phyloP scores from a whole-genome alignment of 2,113 vertebrate genomes.

The Phoxinus phoxinus region DNA sequence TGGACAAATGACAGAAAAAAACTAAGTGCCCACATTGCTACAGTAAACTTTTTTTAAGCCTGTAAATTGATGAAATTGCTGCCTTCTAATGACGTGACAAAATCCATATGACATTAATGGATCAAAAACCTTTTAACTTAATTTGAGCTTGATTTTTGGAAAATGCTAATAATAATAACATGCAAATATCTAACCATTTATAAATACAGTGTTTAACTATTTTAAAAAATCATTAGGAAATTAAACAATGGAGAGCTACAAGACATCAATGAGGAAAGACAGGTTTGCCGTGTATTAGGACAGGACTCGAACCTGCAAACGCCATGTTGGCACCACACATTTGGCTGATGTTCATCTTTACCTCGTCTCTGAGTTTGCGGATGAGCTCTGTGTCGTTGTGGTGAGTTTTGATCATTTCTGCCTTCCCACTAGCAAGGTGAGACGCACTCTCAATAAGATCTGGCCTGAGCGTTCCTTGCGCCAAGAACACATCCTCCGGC shows the following conservation, averaged over 20 bases:
- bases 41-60: no score
- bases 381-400: conserved; percentile 99
- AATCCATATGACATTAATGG: no score
- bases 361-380: conserved; percentile 95
- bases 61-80: no score
- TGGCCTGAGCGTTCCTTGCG: conserved; percentile 94
- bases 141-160: no score
- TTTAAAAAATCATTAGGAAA: no score
- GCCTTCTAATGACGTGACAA: no score
- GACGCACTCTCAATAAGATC: conserved; percentile 98
- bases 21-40: no score
- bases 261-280: not conserved
- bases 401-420: conserved; percentile 97
- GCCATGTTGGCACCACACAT: not conserved
- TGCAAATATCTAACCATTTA: no score
- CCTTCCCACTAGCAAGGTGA: conserved; percentile 91
- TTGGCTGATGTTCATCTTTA: conserved; percentile 54
- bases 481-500: conserved; percentile 94
- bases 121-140: no score
- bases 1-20: no score
- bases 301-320: not conserved
- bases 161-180: no score
- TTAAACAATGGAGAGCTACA: not conserved
- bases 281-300: not conserved
- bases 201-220: no score